These are phyloP conservation scores for Drymodes brunneopygia DNA, from an alignment of 2,113 vertebrate species.

Conservation along the genomic window DNA sequence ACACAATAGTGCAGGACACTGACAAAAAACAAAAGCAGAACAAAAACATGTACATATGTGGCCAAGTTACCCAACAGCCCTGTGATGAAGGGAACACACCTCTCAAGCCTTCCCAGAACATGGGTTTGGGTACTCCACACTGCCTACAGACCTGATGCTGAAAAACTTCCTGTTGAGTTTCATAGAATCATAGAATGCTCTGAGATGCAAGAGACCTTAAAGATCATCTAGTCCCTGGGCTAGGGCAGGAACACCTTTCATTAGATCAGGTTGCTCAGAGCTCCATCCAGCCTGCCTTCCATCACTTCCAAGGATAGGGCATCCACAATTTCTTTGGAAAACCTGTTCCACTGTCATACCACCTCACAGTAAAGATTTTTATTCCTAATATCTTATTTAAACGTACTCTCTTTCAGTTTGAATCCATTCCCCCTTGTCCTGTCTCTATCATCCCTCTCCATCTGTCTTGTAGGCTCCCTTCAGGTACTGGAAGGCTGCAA, in stretches of 20 bases:
- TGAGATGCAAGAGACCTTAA: background rate
- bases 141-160: fast-evolving
- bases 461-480: background rate
- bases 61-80: background rate
- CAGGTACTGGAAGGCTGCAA: background rate
- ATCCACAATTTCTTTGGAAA: background rate
- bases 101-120: background rate
- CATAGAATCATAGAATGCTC: background rate
- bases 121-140: background rate
- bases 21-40: background rate
- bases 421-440: background rate
- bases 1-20: background rate
- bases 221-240: background rate
- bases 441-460: background rate
- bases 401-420: background rate
- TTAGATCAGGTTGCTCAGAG: background rate
- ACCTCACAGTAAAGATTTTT: background rate
- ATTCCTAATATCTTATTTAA: background rate
- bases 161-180: background rate
- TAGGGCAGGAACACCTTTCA: background rate
- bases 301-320: background rate
- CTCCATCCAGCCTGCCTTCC: background rate
- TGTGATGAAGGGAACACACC: background rate
- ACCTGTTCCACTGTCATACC: background rate
- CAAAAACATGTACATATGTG: background rate